Base-by-base conservation (phyloP, 53 echinoderm and acorn worm genomes). In the Paelopatides confundens region DNA sequence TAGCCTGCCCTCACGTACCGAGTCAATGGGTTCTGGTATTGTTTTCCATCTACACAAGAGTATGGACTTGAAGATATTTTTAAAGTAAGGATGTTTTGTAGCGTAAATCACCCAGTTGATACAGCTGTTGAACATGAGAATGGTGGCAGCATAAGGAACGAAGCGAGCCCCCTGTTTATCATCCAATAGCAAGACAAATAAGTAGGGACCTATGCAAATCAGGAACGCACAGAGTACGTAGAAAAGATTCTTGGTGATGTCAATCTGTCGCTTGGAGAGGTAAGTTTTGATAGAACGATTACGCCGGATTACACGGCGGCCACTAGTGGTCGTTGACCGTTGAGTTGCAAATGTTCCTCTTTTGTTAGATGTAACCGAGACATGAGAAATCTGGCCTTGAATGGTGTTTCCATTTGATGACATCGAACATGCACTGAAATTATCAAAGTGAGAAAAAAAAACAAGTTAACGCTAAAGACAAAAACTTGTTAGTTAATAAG, bases 81-180 rank as follows among this genome's bases (percentile, higher is more conserved):
- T 93, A 74, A 94, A 94, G 87, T 87, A 63, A 2, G 91, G 94
- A 62, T 94, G 94, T 76, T 94, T 94, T 8, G 91, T 94, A 0
- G 94, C 94, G 65, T 94, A 94, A 62, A 94, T 86, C n/a, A 94
- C 64, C 53, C 91, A 91, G 68, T 94, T 94, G 24, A 94, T 76
- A 82, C 94, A 94, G 49, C 91, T 92, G 82, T 94, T 94, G 32
- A 89, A 86, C 21, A 94, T 69, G n/a, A 91, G 66, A 9, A 94
- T 51, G 6, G 82, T 88, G 1, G 76, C 91, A 1, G 94, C 69
- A 38, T 89, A 94, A 33, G 91, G 89, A 2, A 91, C 89, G 27
- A 83, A 64, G 8, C 33, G 84, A 36, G 83, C 88, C 24, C 81
- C 89, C 34, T 86, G 38, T 6, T 76, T 76, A 15, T 81, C 64